Percentiles rank a stretch among this genome's conserved stretches.
Evolutionary conservation across 1,140 invertebrate species (phyloP).

Genomic region (Heliconius congener): DNA sequence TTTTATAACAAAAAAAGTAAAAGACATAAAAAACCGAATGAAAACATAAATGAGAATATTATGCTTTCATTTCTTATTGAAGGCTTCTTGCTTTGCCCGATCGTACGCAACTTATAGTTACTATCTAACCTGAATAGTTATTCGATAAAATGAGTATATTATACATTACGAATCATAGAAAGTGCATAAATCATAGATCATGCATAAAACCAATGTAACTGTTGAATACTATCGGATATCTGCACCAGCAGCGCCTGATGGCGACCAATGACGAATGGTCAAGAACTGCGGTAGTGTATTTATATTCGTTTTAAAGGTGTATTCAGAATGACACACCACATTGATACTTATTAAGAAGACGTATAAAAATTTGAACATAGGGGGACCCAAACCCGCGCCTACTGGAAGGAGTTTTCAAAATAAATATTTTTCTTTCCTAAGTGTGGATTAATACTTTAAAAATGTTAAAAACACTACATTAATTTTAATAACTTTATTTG

Average conservation of each 20-base stretch:
- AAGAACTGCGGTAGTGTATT: background rate
- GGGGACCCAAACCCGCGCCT: too few relatives aligned
- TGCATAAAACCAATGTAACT: slow-evolving; percentile 18
- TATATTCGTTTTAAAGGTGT: background rate
- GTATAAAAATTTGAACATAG: too few relatives aligned
- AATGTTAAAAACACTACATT: background rate
- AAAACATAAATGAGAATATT: background rate
- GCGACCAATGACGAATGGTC: slow-evolving; percentile 5
- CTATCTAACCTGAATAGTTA: slow-evolving; percentile 24
- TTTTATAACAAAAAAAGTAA: background rate
- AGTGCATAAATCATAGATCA: slow-evolving; percentile 25
- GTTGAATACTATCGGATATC: background rate
- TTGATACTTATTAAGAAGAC: too few relatives aligned
- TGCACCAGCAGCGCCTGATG: background rate
- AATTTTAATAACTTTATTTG: too few relatives aligned
- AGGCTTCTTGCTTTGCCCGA: slow-evolving; percentile 14
- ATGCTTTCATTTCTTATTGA: slow-evolving; percentile 21
- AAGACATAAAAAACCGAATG: background rate
- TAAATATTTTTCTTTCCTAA: too few relatives aligned
- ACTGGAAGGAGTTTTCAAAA: too few relatives aligned
- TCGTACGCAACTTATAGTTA: slow-evolving; percentile 10
- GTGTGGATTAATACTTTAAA: too few relatives aligned
- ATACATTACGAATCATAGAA: slow-evolving; percentile 23
- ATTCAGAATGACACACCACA: background rate
- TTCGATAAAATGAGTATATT: slow-evolving; percentile 13